Evolutionary conservation across 2,797 vertebrate genomes (phyloP).

Genomic region (Phoxinus dragarum): DNA sequence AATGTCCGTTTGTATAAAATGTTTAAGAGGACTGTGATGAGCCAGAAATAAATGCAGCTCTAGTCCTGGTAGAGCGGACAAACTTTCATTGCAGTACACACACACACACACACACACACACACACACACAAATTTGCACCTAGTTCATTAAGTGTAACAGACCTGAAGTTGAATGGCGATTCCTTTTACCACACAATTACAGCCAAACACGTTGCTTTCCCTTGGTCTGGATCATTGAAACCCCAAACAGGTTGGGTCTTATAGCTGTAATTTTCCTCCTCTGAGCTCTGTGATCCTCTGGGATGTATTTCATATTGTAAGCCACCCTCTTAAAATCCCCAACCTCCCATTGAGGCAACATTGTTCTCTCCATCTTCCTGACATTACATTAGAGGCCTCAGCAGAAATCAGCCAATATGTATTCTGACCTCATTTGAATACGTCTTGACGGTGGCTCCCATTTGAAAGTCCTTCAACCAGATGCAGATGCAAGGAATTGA

Average conservation of each 20-base stretch:
- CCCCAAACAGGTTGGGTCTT: constrained; percentile 35
- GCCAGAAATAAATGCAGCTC: neutral
- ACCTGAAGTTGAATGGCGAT: neutral
- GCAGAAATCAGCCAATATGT: constrained; percentile 55
- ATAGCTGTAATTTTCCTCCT: constrained; percentile 42
- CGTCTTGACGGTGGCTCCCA: constrained; percentile 25
- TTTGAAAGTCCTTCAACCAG: constrained; percentile 38
- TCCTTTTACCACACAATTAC: constrained; percentile 37
- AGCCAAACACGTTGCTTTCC: constrained; percentile 27
- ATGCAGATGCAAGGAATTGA: constrained; percentile 22
- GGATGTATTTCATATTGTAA: constrained; percentile 57
- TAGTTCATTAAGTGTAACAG: constrained; percentile 5
- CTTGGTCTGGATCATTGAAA: constrained; percentile 38
- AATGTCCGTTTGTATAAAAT: neutral
- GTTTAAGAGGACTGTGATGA: neutral
- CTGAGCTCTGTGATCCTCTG: constrained; percentile 47
- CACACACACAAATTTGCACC: neutral
- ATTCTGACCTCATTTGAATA: constrained; percentile 59
- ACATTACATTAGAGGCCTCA: constrained; percentile 56
- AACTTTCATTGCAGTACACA: neutral
- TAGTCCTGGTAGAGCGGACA: neutral
- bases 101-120: neutral
- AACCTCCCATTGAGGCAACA: constrained; percentile 40
- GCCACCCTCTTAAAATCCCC: constrained; percentile 56
- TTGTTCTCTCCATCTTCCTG: constrained; percentile 59